Conservation (phyloP, 2,797 vertebrate genomes). For the Mastacembelus armatus region DNA sequence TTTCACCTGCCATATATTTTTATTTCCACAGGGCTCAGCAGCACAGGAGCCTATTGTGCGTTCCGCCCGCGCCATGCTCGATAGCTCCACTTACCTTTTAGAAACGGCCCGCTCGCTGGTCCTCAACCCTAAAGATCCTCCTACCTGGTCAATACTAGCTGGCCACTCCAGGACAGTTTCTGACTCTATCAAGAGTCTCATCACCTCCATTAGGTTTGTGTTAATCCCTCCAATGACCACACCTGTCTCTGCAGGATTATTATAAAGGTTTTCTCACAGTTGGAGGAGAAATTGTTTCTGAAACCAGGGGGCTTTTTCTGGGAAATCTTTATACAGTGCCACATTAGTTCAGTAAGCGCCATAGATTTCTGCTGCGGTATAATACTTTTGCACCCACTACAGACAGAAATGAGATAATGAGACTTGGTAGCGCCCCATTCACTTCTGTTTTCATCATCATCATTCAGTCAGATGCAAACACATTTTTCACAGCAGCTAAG, state of each 20-base stretch:
- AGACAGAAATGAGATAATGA: conserved; percentile 37
- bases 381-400: conserved; percentile 30
- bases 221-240: conserved; percentile 22
- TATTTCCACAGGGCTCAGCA: conserved; percentile 87
- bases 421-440: conserved; percentile 4
- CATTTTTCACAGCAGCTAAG: conserved; percentile 2
- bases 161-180: conserved; percentile 97
- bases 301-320: conserved; percentile 20
- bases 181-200: conserved; percentile 98
- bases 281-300: conserved; percentile 15
- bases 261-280: conserved; percentile 15
- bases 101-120: conserved; percentile 94
- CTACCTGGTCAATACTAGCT: conserved; percentile 95
- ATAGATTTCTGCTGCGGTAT: conserved; percentile 40
- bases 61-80: conserved; percentile 95
- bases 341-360: conserved; percentile 49
- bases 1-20: conserved; percentile 46
- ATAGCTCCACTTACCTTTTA: conserved; percentile 93
- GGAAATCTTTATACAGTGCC: conserved; percentile 46
- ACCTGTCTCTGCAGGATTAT: conserved; percentile 45
- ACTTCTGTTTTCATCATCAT: conserved; percentile 24
- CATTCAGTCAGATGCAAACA: neutral
- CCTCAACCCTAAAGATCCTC: conserved; percentile 98
- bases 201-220: conserved; percentile 95
- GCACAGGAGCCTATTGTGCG: conserved; percentile 95